Evolutionary conservation across 1,140 invertebrate species (phyloP).

Genomic region (Microvelia longipes): DNA sequence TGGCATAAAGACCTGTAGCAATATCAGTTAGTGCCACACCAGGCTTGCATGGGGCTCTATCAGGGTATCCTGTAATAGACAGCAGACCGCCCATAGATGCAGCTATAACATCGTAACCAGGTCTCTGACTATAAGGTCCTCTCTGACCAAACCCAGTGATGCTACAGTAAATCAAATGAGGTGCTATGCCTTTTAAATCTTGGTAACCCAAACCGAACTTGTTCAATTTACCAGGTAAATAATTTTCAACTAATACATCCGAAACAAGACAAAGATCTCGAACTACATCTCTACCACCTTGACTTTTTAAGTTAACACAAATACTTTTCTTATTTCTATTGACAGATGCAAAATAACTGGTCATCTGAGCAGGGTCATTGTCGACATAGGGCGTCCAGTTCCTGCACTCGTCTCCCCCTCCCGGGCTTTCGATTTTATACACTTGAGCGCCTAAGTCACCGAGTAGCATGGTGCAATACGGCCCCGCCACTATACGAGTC

Average conservation of each 20-base stretch:
- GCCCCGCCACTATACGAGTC: slow-evolving; percentile 62
- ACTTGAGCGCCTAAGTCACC: slow-evolving; percentile 89
- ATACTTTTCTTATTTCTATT: slow-evolving; percentile 96
- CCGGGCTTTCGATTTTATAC: slow-evolving; percentile 72
- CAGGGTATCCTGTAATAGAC: slow-evolving; percentile 69
- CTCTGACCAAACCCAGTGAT: slow-evolving; percentile 78
- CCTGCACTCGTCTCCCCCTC: slow-evolving; percentile 74
- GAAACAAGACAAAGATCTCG: slow-evolving; percentile 52
- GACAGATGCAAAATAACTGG: slow-evolving; percentile 72
- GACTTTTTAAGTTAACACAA: slow-evolving; percentile 65
- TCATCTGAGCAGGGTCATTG: slow-evolving; percentile 36
- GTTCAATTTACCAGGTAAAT: slow-evolving; percentile 74
- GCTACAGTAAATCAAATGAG: slow-evolving; percentile 81
- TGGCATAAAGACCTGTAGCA: slow-evolving; percentile 81
- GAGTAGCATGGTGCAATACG: slow-evolving; percentile 76
- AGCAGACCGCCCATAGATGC: slow-evolving; percentile 80
- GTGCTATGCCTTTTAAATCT: slow-evolving; percentile 49
- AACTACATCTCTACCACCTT: slow-evolving; percentile 53
- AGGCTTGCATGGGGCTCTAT: slow-evolving; percentile 76
- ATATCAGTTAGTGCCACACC: slow-evolving; percentile 89
- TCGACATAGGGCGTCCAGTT: slow-evolving; percentile 82
- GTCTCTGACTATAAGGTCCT: slow-evolving; percentile 69
- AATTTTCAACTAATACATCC: slow-evolving; percentile 91
- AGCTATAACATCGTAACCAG: slow-evolving; percentile 92
- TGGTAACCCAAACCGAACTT: slow-evolving; percentile 65